A percentile compares a stretch with the other conserved stretches of the same genome.
Conservation (phyloP, 2,113 vertebrate genomes). For the Tachysurus fulvidraco region DNA sequence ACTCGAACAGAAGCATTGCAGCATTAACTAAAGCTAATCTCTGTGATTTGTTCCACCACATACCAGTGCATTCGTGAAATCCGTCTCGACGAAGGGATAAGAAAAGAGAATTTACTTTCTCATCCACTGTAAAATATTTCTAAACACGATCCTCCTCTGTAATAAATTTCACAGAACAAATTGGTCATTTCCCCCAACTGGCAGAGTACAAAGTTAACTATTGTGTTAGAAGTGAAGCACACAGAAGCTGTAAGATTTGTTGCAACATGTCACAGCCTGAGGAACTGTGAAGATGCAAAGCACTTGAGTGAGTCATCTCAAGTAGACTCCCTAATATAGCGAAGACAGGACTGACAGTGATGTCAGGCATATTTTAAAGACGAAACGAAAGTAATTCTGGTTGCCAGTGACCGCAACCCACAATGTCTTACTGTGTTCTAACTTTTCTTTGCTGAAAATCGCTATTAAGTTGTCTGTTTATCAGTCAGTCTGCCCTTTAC, state of each 20-base stretch:
- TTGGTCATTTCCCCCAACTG: neutral
- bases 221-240: neutral
- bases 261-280: conserved; percentile 10
- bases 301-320: conserved; percentile 22
- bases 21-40: neutral
- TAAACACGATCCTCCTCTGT: neutral
- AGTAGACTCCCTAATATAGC: neutral
- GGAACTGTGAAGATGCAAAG: neutral
- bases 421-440: neutral
- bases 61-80: neutral
- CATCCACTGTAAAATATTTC: neutral
- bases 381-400: neutral
- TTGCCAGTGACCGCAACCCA: neutral
- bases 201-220: conserved; percentile 9
- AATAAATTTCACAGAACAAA: conserved; percentile 2
- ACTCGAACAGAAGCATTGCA: neutral
- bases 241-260: conserved; percentile 15
- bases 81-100: neutral
- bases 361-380: neutral
- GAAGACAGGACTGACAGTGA: neutral
- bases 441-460: neutral
- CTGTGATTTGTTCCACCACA: neutral
- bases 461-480: neutral
- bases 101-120: neutral
- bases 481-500: neutral